These are phyloP conservation scores for Pyrrhosoma nymphula DNA, from an alignment of 2,888 invertebrate species.

Conservation along the genomic window DNA sequence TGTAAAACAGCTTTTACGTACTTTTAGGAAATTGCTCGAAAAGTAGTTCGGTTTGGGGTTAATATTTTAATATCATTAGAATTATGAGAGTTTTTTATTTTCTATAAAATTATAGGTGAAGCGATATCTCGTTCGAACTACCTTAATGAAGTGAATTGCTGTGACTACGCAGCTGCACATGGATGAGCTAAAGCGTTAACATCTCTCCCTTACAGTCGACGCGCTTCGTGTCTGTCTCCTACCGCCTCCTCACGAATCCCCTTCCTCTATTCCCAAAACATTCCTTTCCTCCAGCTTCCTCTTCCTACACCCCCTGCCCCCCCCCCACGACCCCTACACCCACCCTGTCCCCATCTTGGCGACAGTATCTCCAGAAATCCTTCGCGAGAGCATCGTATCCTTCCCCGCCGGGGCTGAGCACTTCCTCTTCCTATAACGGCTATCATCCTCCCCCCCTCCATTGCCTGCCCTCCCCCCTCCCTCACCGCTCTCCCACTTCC, in stretches of 20 bases:
- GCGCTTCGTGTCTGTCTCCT: not conserved
- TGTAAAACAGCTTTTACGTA: too few relatives aligned
- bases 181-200: not conserved
- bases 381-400: not conserved
- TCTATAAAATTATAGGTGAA: too few relatives aligned
- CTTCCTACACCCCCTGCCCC: not conserved
- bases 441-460: not conserved
- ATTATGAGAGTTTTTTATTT: too few relatives aligned
- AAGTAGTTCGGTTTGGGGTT: too few relatives aligned
- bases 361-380: conserved; percentile 5
- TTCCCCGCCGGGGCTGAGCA: not conserved
- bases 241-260: too few relatives aligned
- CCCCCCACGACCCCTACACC: not conserved
- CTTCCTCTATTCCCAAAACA: too few relatives aligned
- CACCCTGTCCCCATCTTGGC: not conserved
- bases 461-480: not conserved
- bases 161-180: too few relatives aligned
- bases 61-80: too few relatives aligned
- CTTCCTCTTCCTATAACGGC: not conserved
- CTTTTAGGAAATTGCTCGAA: too few relatives aligned
- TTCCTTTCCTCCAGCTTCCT: not conserved
- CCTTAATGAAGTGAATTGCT: too few relatives aligned
- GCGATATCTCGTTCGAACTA: too few relatives aligned
- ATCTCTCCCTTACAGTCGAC: not conserved
- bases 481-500: not conserved